Base-by-base conservation (phyloP, 2,888 invertebrate genomes). In the Ecliptopera silaceata region DNA sequence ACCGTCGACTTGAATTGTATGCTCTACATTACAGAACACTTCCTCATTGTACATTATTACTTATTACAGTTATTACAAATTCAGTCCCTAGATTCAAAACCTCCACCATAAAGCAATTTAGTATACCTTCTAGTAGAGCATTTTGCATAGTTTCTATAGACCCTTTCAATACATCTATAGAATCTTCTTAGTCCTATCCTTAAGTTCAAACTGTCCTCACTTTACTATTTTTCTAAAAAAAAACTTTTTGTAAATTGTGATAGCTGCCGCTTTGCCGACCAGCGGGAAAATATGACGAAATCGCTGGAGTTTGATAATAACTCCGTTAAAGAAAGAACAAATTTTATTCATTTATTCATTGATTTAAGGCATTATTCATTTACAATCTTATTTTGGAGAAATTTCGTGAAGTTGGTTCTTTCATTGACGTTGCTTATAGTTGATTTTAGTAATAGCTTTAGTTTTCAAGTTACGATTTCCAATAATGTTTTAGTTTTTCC, bases 231-330 rank as follows among this genome's bases (percentile, higher is more conserved):
- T 68, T 65, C 69, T 69, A 54, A 74, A 80, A 74, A 80, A 74
- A 80, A 68, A 71, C 75, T 71, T 72, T 70, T 66, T 72, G 64
- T 36, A 69, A 66, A 68, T 70, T 72, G 71, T 69, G 63, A 64
- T 79, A 82, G 77, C 70, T 71, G 71, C 84, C 81, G 88, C 88
- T 90, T 87, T 79, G 84, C 84, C 79, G 79, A 83, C 84, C 85
- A 84, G 87, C 84, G 75, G 79, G 76, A 71, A 74, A 73, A 66
- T 69, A 65, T 75, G 71, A 73, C 66, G 65, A 68, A 72, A 75
- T 72, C 75, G 84, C 86, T 86, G 83, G 77, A 68, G 74, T 81
- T 80, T 82, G 70, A 74, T 63, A 36, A 63, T 72, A 72, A 68
- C 56, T 51, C 59, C 67, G 45, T 68, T 74, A 72, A 68, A 71